A percentile compares a stretch with the other conserved stretches of the same genome.
phyloP scores from a whole-genome alignment of 1,140 invertebrate genomes.

The Caenorhabditis inopinata region DNA sequence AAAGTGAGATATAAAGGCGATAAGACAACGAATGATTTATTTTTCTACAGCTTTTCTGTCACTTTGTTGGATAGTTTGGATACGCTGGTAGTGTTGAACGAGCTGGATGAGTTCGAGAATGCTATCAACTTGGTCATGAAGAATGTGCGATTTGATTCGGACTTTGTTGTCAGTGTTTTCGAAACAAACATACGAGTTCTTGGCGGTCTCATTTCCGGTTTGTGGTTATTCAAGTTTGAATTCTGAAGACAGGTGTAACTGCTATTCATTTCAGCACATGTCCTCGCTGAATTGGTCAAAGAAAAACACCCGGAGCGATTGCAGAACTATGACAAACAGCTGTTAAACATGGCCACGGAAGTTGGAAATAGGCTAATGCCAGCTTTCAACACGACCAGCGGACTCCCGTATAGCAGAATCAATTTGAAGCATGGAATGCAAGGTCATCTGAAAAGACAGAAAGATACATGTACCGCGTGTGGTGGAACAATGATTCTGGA shows the following conservation, averaged over 20 bases:
- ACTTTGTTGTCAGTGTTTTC: slow-evolving; percentile 94
- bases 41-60: slow-evolving; percentile 84
- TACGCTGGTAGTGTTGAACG: slow-evolving; percentile 84
- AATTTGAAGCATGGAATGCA: slow-evolving; percentile 86
- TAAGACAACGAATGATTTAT: neutral
- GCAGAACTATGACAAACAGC: slow-evolving; percentile 86
- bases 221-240: neutral
- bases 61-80: slow-evolving; percentile 92
- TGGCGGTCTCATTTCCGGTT: slow-evolving; percentile 73
- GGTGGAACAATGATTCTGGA: slow-evolving; percentile 97
- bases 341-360: slow-evolving; percentile 86
- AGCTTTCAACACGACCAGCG: slow-evolving; percentile 96
- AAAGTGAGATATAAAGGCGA: slow-evolving; percentile 76
- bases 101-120: slow-evolving; percentile 88
- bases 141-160: slow-evolving; percentile 82
- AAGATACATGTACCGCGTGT: slow-evolving; percentile 92
- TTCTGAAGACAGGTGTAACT: neutral
- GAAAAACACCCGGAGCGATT: slow-evolving; percentile 74
- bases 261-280: slow-evolving; percentile 75
- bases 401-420: slow-evolving; percentile 87
- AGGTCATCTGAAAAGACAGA: slow-evolving; percentile 75
- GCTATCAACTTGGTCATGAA: slow-evolving; percentile 75
- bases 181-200: slow-evolving; percentile 96
- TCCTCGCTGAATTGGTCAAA: slow-evolving; percentile 81
- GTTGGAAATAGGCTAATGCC: slow-evolving; percentile 86